phyloP scores from a whole-genome alignment of 2,797 vertebrate genomes.

The Miichthys miiuy region DNA sequence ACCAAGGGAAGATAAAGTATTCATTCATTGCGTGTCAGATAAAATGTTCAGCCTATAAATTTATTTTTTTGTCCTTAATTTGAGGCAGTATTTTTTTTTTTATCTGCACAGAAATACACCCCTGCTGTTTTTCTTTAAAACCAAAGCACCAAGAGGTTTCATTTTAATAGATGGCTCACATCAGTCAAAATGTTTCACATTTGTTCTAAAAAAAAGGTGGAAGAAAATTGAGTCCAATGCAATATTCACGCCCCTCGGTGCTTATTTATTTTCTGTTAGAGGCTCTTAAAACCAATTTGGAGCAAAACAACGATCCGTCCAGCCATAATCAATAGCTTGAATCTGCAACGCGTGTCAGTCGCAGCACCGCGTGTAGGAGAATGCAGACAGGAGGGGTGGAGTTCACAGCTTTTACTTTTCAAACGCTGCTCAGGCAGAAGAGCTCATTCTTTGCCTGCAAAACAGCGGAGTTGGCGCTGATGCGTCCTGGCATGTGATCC shows the following conservation, averaged over 20 bases:
- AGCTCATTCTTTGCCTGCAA: constrained; percentile 69
- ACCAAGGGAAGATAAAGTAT: constrained; percentile 34
- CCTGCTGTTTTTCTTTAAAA: background rate
- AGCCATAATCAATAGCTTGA: constrained; percentile 69
- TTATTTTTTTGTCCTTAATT: constrained; percentile 11
- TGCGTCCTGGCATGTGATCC: constrained; percentile 57
- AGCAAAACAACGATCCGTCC: constrained; percentile 53
- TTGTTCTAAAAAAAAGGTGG: background rate
- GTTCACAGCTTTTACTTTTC: constrained; percentile 83
- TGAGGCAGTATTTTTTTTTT: background rate
- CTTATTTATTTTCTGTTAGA: constrained; percentile 44
- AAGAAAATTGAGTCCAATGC: background rate
- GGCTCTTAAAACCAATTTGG: constrained; percentile 56
- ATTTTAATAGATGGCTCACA: background rate
- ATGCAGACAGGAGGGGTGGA: constrained; percentile 83
- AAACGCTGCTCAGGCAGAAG: constrained; percentile 61
- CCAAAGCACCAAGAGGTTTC: background rate
- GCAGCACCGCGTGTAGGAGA: constrained; percentile 72
- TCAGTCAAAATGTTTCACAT: background rate
- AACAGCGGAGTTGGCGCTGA: constrained; percentile 56
- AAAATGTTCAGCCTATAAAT: constrained; percentile 25
- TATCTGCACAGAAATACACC: background rate
- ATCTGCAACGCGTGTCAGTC: constrained; percentile 66
- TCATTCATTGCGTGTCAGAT: background rate
- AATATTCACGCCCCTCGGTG: constrained; percentile 1